These are phyloP conservation scores for Centroberyx gerrardi DNA, from an alignment of 2,797 vertebrate species.

Conservation along the genomic window DNA sequence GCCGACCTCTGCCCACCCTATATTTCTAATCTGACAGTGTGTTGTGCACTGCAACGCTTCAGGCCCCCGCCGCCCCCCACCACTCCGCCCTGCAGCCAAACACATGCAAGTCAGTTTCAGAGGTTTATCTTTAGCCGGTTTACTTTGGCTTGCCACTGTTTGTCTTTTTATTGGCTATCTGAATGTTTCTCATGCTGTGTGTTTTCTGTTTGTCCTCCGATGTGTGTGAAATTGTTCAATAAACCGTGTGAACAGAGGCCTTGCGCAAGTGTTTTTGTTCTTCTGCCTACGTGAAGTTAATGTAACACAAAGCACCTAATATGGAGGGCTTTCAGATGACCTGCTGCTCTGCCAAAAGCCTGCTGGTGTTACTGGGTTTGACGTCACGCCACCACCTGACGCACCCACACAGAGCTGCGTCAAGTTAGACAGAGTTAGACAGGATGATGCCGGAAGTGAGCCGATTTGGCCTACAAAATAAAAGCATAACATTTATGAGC, in stretches of 20 bases:
- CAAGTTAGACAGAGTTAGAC: conserved; percentile 1
- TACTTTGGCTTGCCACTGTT: conserved; percentile 76
- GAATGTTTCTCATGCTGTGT: conserved; percentile 76
- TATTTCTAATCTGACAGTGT: conserved; percentile 57
- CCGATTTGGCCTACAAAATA: conserved; percentile 37
- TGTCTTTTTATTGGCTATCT: conserved; percentile 72
- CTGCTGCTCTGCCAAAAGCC: conserved; percentile 52
- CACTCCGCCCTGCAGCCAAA: conserved; percentile 6
- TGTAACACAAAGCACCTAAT: conserved; percentile 44
- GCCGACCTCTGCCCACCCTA: conserved; percentile 36
- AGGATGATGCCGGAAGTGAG: neutral
- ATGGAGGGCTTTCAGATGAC: conserved; percentile 61
- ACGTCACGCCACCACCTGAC: conserved; percentile 81
- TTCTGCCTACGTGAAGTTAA: conserved; percentile 29
- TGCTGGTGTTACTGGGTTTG: conserved; percentile 63
- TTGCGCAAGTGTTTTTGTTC: neutral
- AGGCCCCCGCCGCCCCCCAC: conserved; percentile 27
- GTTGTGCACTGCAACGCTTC: conserved; percentile 68
- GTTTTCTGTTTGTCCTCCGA: conserved; percentile 78
- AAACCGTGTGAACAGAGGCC: conserved; percentile 79
- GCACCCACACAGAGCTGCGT: conserved; percentile 35
- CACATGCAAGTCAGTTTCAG: conserved; percentile 62
- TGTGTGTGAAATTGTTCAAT: conserved; percentile 83
- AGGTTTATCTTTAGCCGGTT: conserved; percentile 58
- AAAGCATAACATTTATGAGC: conserved; percentile 27